Conservation (phyloP, 2,888 invertebrate genomes). For the Psylliodes chrysocephalus region DNA sequence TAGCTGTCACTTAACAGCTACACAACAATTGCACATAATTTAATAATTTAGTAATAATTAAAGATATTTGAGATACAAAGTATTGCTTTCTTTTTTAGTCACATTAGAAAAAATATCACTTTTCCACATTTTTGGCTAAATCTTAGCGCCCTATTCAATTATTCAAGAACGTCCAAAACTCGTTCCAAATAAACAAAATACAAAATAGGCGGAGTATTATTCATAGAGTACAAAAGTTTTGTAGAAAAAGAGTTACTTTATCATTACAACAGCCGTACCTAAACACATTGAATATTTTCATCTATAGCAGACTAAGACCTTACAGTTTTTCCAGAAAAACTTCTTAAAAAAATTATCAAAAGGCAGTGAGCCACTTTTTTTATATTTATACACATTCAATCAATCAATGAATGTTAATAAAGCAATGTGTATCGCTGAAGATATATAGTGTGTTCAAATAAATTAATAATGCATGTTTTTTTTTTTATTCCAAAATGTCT, state of each 20-base stretch:
- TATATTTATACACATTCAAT: no score
- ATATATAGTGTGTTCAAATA: no score
- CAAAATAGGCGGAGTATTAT: constrained; percentile 27
- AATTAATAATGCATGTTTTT: no score
- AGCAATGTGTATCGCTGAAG: no score
- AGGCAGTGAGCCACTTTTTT: no score
- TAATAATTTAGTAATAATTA: constrained; percentile 63
- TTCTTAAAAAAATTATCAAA: constrained; percentile 21
- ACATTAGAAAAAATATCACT: constrained; percentile 78
- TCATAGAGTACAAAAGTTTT: constrained; percentile 21
- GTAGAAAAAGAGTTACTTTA: constrained; percentile 58
- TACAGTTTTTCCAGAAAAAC: no score
- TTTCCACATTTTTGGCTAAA: constrained; percentile 56
- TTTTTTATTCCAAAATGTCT: no score
- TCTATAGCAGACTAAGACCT: constrained; percentile 50
- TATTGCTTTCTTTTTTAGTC: constrained; percentile 81
- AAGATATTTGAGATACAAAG: constrained; percentile 74
- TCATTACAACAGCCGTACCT: constrained; percentile 65
- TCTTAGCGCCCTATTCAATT: constrained; percentile 39
- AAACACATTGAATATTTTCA: constrained; percentile 44
- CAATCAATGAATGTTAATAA: no score
- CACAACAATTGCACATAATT: constrained; percentile 63
- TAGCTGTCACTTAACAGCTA: constrained; percentile 54
- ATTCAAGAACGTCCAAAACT: constrained; percentile 40
- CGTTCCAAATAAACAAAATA: constrained; percentile 44